phyloP scores from a whole-genome alignment of 2,888 invertebrate species.

The Nebria brevicollis region DNA sequence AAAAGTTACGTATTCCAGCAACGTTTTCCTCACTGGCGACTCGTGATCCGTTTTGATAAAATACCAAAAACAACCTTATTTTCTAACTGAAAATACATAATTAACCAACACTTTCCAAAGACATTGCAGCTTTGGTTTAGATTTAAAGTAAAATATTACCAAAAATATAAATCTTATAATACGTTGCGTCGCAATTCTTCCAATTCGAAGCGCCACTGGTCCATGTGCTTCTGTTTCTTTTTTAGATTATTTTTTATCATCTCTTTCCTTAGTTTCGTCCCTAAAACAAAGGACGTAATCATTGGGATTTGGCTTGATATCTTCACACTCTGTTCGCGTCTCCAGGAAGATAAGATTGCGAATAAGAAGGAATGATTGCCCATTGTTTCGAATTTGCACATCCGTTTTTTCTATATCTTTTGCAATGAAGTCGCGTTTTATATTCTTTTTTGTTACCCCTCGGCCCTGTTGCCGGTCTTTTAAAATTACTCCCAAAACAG shows the following conservation, averaged over 20 bases:
- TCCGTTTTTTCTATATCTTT: constrained; percentile 14
- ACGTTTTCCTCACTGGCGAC: background rate
- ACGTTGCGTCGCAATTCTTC: background rate
- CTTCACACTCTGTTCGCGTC: constrained; percentile 22
- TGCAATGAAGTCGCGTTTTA: background rate
- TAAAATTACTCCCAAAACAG: constrained; percentile 19
- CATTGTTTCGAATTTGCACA: constrained; percentile 39
- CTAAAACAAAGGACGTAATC: constrained; percentile 30
- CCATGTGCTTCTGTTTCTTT: background rate
- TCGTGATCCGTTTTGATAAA: background rate
- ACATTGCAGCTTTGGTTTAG: too few species aligned
- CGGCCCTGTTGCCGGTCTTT: constrained; percentile 1
- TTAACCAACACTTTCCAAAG: too few species aligned
- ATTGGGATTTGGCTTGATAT: constrained; percentile 29
- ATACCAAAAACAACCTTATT: too few species aligned
- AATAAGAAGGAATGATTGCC: constrained; percentile 25
- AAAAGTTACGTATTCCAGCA: constrained; percentile 43
- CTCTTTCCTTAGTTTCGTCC: constrained; percentile 33
- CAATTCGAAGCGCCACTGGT: background rate
- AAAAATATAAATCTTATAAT: too few species aligned
- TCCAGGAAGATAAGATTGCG: constrained; percentile 29
- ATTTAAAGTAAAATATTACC: too few species aligned
- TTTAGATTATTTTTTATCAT: constrained; percentile 44
- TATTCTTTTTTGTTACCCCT: background rate
- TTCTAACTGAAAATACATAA: too few species aligned